Evolutionary conservation across 2,888 invertebrate genomes (phyloP), one percentile per base, ranked within the genome.

Genomic region (Lasioglossum villosulum): DNA sequence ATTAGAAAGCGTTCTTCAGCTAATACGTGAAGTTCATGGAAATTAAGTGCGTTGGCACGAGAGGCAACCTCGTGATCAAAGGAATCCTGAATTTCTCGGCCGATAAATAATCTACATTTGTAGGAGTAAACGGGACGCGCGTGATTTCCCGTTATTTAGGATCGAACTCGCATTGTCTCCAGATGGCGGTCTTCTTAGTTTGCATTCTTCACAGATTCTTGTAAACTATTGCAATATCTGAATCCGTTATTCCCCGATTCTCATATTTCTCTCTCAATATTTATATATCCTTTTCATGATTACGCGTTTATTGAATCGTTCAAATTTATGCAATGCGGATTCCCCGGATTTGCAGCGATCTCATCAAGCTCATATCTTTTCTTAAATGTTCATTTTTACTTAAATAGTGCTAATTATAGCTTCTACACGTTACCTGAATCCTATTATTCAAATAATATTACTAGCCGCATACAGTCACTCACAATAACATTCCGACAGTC

Each of bases 1-100:
- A 70, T 81, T 89, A 83, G 86, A 83, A 89, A 89, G 78, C 66
- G 78, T 39, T 70, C 59, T 27, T 37, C n/a, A 39, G 39, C 30
- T 66, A 19, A 70, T 75, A 82, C 76, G 75, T 76, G 79, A 80
- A 83, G 56, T 81, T 81, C 76, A 86, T 80, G 72, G 76, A 84
- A 86, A 84, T 82, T 34, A 73, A 56, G 59, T 66, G 75, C 75
- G 66, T 80, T 80, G 79, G 82, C 84, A 86, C 77, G 52, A 75
- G 71, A 48, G 75, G 80, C 82, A 78, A 84, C 48, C 75, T 23
- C 68, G 73, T 23, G 70, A 82, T 68, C 70, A 52, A 82, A 71
- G 79, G 82, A 88, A 87, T 88, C 70, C 66, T 70, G 56, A 83
- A 72, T 72, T 80, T 81, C 78, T 81, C 56, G 72, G 39, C 59